Conservation (phyloP, 1,140 invertebrate species). For the Dreissena rostriformis region DNA sequence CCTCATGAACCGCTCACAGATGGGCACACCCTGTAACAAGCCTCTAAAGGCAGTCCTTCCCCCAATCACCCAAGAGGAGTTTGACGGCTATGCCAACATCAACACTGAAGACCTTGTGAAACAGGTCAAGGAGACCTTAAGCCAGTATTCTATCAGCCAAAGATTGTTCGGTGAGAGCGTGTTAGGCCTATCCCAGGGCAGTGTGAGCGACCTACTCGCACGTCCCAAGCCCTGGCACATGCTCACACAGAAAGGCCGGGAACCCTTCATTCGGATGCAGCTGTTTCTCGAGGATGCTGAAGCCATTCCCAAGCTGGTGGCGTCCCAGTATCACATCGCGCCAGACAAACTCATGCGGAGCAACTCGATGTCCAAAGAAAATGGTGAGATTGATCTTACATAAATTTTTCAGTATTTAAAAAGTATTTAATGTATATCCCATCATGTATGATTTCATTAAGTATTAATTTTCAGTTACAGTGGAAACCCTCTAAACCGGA, state of each 20-base stretch:
- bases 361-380: conserved; percentile 58
- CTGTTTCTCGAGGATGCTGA: conserved; percentile 98
- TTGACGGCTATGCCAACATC: conserved; percentile 98
- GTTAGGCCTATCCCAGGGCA: conserved; percentile 92
- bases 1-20: conserved; percentile 87
- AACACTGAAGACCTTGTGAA: conserved; percentile 99
- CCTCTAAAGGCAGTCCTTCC: conserved; percentile 97
- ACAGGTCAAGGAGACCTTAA: conserved; percentile 97
- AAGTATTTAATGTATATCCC: neutral
- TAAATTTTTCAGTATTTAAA: neutral
- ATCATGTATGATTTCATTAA: neutral
- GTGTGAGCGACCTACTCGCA: conserved; percentile 97
- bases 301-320: conserved; percentile 97
- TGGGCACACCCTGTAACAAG: conserved; percentile 85
- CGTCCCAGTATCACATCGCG: conserved; percentile 98
- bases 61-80: conserved; percentile 99
- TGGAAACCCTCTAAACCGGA: too few relatives aligned
- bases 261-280: conserved; percentile 99
- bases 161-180: conserved; percentile 98
- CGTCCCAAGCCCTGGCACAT: conserved; percentile 99
- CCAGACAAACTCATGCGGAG: conserved; percentile 89
- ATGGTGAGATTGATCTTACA: conserved; percentile 27
- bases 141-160: conserved; percentile 99
- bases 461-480: neutral
- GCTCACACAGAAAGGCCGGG: conserved; percentile 98